Conservation (phyloP, 2,888 invertebrate species). For the Volucella inflata region DNA sequence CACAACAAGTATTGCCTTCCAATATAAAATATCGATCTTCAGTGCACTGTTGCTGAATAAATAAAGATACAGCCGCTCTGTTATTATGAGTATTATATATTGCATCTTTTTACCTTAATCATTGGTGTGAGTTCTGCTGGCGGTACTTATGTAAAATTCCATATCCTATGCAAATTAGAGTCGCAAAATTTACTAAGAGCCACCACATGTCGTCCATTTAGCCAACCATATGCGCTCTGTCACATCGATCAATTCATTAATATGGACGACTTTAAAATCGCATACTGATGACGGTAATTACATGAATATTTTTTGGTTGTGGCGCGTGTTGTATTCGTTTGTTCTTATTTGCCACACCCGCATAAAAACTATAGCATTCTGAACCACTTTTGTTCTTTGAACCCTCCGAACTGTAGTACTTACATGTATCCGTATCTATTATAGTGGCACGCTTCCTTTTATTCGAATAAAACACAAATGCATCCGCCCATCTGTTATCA, state of each 20-base stretch:
- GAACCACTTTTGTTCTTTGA: constrained; percentile 44
- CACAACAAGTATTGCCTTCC: too few species aligned
- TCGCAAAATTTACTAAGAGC: constrained; percentile 21
- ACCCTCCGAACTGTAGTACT: constrained; percentile 29
- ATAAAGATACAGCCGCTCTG: too few species aligned
- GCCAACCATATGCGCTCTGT: constrained; percentile 50
- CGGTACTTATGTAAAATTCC: not conserved
- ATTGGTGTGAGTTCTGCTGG: not conserved
- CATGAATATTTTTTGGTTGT: constrained; percentile 20
- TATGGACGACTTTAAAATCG: constrained; percentile 37
- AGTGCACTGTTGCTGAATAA: too few species aligned
- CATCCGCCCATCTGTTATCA: constrained; percentile 75
- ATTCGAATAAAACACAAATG: constrained; percentile 54
- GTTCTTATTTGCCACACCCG: constrained; percentile 50
- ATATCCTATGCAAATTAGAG: constrained; percentile 44
- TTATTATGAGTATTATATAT: not conserved
- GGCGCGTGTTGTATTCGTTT: constrained; percentile 57
- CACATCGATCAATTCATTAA: constrained; percentile 53
- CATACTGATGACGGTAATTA: constrained; percentile 47
- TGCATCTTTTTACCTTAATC: not conserved
- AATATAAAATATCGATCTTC: too few species aligned
- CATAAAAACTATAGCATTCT: constrained; percentile 54
- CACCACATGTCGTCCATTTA: constrained; percentile 45
- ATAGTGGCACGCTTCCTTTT: constrained; percentile 32
- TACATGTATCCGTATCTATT: too few species aligned